phyloP scores from a whole-genome alignment of 2,888 invertebrate species.

The Sipha maydis region DNA sequence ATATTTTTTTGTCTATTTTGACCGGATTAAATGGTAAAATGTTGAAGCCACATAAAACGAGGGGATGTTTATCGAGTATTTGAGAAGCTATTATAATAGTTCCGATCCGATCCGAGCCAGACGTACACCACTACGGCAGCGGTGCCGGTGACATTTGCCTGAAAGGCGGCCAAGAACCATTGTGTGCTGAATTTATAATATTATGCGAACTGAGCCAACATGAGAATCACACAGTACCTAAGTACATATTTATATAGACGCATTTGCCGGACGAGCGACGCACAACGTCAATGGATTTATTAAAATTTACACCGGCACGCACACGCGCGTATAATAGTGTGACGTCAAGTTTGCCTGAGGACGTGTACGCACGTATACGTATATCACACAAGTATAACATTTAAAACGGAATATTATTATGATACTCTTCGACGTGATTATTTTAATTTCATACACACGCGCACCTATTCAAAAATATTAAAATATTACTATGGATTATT shows the following conservation, averaged over 20 bases:
- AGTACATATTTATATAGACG: neutral
- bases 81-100: too few relatives aligned
- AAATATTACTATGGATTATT: neutral
- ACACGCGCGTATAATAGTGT: neutral
- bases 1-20: too few relatives aligned
- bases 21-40: too few relatives aligned
- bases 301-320: neutral
- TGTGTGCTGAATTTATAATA: neutral
- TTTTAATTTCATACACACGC: conserved; percentile 1
- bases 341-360: neutral
- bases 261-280: neutral
- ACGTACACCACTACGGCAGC: too few relatives aligned
- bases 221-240: neutral
- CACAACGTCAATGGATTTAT: neutral
- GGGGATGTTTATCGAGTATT: too few relatives aligned
- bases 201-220: neutral
- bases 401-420: neutral
- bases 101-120: too few relatives aligned
- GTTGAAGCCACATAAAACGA: too few relatives aligned
- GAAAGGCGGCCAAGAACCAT: neutral
- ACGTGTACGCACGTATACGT: neutral
- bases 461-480: neutral
- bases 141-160: neutral
- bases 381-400: neutral
- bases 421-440: neutral